Evolutionary conservation across 1,140 invertebrate species (phyloP).

Genomic region (Saxidomus purpurata): DNA sequence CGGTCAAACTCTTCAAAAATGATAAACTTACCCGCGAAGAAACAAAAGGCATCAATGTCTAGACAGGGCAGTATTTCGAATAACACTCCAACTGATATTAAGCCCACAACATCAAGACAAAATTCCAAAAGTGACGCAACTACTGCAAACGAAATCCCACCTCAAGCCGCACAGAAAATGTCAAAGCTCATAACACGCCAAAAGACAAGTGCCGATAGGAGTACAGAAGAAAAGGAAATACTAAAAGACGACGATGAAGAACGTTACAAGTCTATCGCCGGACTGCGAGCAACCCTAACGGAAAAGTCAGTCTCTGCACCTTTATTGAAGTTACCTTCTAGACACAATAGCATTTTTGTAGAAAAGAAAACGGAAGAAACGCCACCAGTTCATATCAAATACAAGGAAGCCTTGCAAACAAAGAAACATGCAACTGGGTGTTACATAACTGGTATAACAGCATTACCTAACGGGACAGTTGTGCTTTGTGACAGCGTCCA

Average conservation of each 20-base stretch:
- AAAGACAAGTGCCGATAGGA: neutral
- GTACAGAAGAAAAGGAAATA: neutral
- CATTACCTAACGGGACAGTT: constrained; percentile 22
- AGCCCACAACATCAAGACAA: neutral
- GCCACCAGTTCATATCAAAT: neutral
- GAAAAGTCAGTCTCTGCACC: constrained; percentile 34
- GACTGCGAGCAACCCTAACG: constrained; percentile 42
- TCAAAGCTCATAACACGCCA: constrained; percentile 26
- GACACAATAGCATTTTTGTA: neutral
- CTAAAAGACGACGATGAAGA: neutral
- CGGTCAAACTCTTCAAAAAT: constrained; percentile 58
- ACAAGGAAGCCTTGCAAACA: constrained; percentile 20
- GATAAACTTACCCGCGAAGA: constrained; percentile 10
- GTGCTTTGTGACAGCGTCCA: constrained; percentile 57
- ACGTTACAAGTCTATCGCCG: constrained; percentile 4
- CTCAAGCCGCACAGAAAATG: neutral
- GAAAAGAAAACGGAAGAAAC: constrained; percentile 9
- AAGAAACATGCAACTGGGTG: constrained; percentile 32
- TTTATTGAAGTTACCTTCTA: constrained; percentile 17
- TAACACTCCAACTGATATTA: neutral
- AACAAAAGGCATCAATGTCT: neutral
- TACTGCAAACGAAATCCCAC: neutral
- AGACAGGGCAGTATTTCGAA: neutral
- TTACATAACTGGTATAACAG: constrained; percentile 42
- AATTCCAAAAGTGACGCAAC: constrained; percentile 7